A percentile compares a stretch with the other conserved stretches of the same genome.
phyloP scores from a whole-genome alignment of 1,140 invertebrate genomes.

The Hyposmocoma kahamanoa region DNA sequence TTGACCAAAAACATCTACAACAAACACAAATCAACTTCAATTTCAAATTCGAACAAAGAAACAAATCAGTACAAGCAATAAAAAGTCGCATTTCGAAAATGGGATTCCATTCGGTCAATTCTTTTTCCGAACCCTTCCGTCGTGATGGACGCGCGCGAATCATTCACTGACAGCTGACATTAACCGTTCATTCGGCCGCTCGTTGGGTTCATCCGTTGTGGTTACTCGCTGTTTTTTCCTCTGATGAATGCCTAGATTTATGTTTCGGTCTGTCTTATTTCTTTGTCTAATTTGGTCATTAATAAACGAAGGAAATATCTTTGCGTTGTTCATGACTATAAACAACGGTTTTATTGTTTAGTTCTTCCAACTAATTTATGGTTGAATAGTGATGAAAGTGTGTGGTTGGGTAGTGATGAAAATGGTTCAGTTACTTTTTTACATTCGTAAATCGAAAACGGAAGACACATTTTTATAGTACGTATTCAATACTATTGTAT shows the following conservation, averaged over 20 bases:
- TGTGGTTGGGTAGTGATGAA: too few species aligned
- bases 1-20: neutral
- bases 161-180: constrained; percentile 51
- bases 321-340: neutral
- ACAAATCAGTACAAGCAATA: constrained; percentile 15
- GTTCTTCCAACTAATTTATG: neutral
- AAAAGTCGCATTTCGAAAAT: constrained; percentile 20
- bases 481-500: too few species aligned
- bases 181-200: constrained; percentile 44
- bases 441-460: too few species aligned
- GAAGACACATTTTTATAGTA: too few species aligned
- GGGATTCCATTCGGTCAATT: constrained; percentile 34
- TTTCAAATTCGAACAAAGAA: neutral
- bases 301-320: neutral
- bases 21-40: constrained; percentile 2
- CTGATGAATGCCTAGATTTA: neutral
- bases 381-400: too few species aligned
- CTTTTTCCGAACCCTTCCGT: constrained; percentile 25
- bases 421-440: too few species aligned
- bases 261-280: neutral
- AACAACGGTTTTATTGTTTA: neutral
- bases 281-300: neutral
- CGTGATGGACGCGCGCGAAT: constrained; percentile 42
- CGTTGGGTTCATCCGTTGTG: constrained; percentile 23
- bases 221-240: neutral